Evolutionary conservation across 2,888 invertebrate species (phyloP).

Genomic region (Coremacera marginata): DNA sequence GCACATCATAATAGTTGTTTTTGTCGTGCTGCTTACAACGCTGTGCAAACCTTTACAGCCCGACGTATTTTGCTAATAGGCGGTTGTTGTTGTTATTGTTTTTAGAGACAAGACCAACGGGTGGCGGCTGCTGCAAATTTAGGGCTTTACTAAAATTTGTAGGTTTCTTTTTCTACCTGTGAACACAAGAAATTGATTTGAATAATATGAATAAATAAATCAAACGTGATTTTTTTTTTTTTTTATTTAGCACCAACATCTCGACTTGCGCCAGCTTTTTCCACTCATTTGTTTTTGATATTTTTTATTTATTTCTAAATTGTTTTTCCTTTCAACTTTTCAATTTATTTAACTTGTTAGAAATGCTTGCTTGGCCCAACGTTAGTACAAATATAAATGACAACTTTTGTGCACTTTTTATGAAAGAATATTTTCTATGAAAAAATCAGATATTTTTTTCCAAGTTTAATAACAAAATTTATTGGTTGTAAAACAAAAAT

Average conservation of each 20-base stretch:
- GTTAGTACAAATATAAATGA: too few relatives aligned
- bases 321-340: neutral
- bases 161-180: conserved; percentile 14
- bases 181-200: conserved; percentile 53
- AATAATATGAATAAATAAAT: conserved; percentile 54
- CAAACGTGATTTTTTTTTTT: conserved; percentile 35
- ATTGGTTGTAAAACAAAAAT: too few relatives aligned
- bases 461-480: too few relatives aligned
- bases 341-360: neutral
- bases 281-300: neutral
- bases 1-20: conserved; percentile 35
- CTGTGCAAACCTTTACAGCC: conserved; percentile 11
- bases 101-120: neutral
- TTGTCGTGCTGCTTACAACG: conserved; percentile 22
- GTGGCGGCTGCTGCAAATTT: neutral
- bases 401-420: too few relatives aligned
- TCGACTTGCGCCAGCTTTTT: neutral
- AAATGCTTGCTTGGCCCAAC: neutral
- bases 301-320: neutral
- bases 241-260: too few relatives aligned
- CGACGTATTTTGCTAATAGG: neutral
- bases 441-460: too few relatives aligned
- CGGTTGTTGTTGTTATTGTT: neutral
- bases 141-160: conserved; percentile 6
- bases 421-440: too few relatives aligned